Base-by-base conservation (phyloP, 2,797 vertebrate species). In the Anniella stebbinsi region DNA sequence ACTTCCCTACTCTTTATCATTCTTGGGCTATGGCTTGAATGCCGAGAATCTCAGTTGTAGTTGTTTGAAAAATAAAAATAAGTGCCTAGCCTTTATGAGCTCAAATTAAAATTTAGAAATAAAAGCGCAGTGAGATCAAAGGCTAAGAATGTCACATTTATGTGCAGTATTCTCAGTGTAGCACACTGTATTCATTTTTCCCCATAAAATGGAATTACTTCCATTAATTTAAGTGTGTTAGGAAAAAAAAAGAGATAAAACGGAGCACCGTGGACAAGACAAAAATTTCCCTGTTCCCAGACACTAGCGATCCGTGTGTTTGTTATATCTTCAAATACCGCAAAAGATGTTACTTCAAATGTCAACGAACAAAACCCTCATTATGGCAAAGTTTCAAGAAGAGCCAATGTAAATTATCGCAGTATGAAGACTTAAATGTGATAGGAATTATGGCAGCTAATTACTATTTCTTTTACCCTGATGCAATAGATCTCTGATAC, bases 341-440 rank as follows among this genome's bases (percentile, higher is more conserved):
- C 51, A 70, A 54, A 80, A 86, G 88, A 45, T 77, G 17, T 86
- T 9, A 36, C 38, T 80, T 90, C 33, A 86, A 63, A 38, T 63
- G 25, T 45, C 38, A 72, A 72, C 80, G 18, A 70, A 89, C 93
- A 92, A 93, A 91, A 90, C 84, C 94, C 88, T 93, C 94, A 94
- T 94, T 95, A 93, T 92, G 51, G 83, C 92, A 89, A 80, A 86
- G 85, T 91, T 88, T 85, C 57, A 75, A 67, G 51, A 80, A 80
- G 70, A 0, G 67, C 45, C 86, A 57, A 57, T 6, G 0, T 77
- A 36, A 84, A 88, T 73, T 72, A 33, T 82, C 48, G 84, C 91
- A 86, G 81, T 85, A 3, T 48, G 54, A 60, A 41, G 78, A 67
- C 90, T 87, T 57, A 87, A 28, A 88, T 85, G 87, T 57, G 33